Evolutionary conservation across 2,888 invertebrate genomes (phyloP).

Genomic region (Eupithecia tripunctaria): DNA sequence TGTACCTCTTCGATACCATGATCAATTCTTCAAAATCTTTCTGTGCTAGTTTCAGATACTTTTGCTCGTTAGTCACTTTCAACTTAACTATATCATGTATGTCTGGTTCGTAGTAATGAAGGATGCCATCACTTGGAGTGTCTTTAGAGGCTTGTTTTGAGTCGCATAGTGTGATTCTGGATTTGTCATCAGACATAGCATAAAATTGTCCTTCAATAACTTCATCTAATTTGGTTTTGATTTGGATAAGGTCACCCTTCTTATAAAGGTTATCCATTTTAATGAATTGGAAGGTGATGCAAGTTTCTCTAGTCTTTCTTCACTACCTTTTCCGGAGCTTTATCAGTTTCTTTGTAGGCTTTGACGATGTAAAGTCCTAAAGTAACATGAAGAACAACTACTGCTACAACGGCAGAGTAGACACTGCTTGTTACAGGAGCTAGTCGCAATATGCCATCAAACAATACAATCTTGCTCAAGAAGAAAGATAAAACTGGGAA

Average conservation of each 20-base stretch:
- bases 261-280: slow-evolving; percentile 78
- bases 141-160: slow-evolving; percentile 70
- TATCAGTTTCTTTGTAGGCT: slow-evolving; percentile 87
- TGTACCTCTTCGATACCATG: slow-evolving; percentile 72
- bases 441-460: slow-evolving; percentile 86
- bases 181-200: slow-evolving; percentile 74
- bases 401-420: slow-evolving; percentile 90
- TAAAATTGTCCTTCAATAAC: slow-evolving; percentile 77
- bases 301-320: slow-evolving; percentile 74
- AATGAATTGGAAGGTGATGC: slow-evolving; percentile 31
- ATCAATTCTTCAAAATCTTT: slow-evolving; percentile 76
- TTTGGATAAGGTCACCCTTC: slow-evolving; percentile 80
- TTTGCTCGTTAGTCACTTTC: slow-evolving; percentile 63
- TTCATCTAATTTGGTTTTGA: slow-evolving; percentile 75
- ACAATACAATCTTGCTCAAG: slow-evolving; percentile 86
- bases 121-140: slow-evolving; percentile 65
- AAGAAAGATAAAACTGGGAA: slow-evolving; percentile 91
- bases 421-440: slow-evolving; percentile 88
- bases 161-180: slow-evolving; percentile 75
- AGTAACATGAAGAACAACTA: slow-evolving; percentile 90
- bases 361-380: slow-evolving; percentile 91
- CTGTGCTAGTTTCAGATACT: slow-evolving; percentile 70
- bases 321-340: slow-evolving; percentile 62
- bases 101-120: slow-evolving; percentile 75
- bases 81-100: slow-evolving; percentile 74